Evolutionary conservation across 2,797 vertebrate genomes (phyloP).

Genomic region (Diplodus sargus): DNA sequence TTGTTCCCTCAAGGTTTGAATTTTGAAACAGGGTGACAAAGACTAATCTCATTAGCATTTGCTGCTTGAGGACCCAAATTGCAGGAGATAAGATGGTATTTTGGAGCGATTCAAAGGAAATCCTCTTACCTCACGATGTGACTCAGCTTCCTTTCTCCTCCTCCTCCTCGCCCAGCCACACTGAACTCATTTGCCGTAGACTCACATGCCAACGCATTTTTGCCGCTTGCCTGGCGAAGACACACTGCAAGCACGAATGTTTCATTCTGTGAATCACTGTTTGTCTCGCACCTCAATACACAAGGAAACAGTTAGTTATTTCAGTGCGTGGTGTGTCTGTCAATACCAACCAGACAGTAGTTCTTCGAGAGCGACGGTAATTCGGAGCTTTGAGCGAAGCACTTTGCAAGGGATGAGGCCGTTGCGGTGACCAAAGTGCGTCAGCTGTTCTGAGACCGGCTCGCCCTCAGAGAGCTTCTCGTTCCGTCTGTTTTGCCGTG

Average conservation of each 20-base stretch:
- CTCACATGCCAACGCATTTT: slow-evolving; percentile 17
- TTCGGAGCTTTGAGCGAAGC: slow-evolving; percentile 24
- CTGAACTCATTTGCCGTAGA: slow-evolving; percentile 24
- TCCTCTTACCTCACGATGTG: slow-evolving; percentile 44
- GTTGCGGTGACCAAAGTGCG: background rate
- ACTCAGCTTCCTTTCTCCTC: slow-evolving; percentile 47
- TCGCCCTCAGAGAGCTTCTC: background rate
- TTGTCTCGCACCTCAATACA: slow-evolving; percentile 51
- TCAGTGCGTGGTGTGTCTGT: slow-evolving; percentile 17
- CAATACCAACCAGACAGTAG: slow-evolving; percentile 17
- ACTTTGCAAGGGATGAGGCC: background rate
- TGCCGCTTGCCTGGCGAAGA: background rate
- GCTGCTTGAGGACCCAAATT: slow-evolving; percentile 30
- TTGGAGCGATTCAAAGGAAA: slow-evolving; percentile 51
- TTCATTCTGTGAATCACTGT: slow-evolving; percentile 46
- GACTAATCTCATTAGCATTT: slow-evolving; percentile 49
- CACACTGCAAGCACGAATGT: slow-evolving; percentile 21
- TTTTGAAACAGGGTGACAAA: slow-evolving; percentile 45
- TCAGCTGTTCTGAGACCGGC: background rate
- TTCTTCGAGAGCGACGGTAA: slow-evolving; percentile 29
- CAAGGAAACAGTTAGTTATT: slow-evolving; percentile 43
- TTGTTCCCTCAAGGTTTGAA: slow-evolving; percentile 47
- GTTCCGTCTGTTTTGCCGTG: background rate
- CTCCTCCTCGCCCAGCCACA: slow-evolving; percentile 34
- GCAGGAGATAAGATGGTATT: slow-evolving; percentile 46